Conservation (phyloP, 2,797 vertebrate genomes). For the Neopelma chrysocephalum region DNA sequence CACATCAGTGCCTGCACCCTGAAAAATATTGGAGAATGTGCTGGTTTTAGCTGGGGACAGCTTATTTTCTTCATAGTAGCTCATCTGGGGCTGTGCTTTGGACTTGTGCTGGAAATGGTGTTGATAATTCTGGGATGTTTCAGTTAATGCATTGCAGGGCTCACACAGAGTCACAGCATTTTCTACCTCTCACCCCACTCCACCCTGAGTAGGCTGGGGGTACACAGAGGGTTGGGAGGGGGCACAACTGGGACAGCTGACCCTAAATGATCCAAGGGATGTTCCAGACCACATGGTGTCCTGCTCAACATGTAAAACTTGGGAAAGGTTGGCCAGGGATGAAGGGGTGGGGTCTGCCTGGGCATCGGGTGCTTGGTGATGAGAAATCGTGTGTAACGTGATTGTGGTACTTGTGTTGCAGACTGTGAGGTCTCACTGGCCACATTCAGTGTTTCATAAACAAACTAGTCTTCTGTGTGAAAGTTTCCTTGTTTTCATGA, state of each 20-base stretch:
- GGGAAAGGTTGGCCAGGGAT: background rate
- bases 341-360: background rate
- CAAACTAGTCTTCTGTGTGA: background rate
- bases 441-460: background rate
- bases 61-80: background rate
- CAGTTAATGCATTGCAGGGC: fast-evolving
- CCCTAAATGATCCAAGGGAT: background rate
- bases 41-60: background rate
- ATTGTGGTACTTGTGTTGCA: background rate
- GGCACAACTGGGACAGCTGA: background rate
- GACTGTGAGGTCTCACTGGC: background rate
- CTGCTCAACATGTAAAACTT: background rate
- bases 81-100: fast-evolving
- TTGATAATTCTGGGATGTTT: background rate
- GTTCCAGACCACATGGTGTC: fast-evolving
- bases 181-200: background rate
- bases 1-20: background rate
- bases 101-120: background rate
- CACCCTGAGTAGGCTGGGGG: background rate
- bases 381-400: background rate
- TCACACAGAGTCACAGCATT: background rate
- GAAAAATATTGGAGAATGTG: background rate
- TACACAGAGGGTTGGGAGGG: no score
- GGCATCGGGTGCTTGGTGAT: fast-evolving
- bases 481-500: background rate